phyloP scores from a whole-genome alignment of 2,888 invertebrate genomes.

The Diaprepes abbreviatus region DNA sequence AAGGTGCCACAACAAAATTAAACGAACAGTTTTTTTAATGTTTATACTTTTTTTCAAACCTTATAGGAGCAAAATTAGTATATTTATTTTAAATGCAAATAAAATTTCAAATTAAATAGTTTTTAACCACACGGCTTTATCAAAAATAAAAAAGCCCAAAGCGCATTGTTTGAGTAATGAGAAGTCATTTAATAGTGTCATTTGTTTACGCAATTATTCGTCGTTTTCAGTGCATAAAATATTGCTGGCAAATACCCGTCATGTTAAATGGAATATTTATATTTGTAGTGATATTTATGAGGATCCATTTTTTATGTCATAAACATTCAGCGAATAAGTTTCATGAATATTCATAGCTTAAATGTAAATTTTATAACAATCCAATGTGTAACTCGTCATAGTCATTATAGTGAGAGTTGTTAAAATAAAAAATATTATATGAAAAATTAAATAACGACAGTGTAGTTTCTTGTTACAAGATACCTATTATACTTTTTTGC shows the following conservation, averaged over 20 bases:
- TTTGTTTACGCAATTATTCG: not conserved
- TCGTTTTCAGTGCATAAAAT: constrained; percentile 1
- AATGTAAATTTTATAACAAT: not conserved
- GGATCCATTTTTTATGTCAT: not conserved
- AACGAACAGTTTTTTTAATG: no score
- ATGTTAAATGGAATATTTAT: constrained; percentile 6
- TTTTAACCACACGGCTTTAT: no score
- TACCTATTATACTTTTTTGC: no score
- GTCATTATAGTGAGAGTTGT: not conserved
- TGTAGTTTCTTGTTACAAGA: no score
- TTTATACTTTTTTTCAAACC: no score
- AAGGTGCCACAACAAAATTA: no score
- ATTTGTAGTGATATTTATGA: constrained; percentile 9
- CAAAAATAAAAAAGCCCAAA: no score
- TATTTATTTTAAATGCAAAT: no score
- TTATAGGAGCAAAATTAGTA: no score
- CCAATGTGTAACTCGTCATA: not conserved
- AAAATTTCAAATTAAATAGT: no score
- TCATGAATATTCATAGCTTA: not conserved
- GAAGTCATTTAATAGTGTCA: not conserved
- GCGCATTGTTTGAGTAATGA: not conserved
- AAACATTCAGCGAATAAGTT: not conserved
- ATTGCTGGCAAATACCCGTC: not conserved
- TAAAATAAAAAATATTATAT: not conserved
- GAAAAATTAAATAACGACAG: no score